Base-by-base conservation (phyloP, 2,113 vertebrate species). In the Clinocottus analis region DNA sequence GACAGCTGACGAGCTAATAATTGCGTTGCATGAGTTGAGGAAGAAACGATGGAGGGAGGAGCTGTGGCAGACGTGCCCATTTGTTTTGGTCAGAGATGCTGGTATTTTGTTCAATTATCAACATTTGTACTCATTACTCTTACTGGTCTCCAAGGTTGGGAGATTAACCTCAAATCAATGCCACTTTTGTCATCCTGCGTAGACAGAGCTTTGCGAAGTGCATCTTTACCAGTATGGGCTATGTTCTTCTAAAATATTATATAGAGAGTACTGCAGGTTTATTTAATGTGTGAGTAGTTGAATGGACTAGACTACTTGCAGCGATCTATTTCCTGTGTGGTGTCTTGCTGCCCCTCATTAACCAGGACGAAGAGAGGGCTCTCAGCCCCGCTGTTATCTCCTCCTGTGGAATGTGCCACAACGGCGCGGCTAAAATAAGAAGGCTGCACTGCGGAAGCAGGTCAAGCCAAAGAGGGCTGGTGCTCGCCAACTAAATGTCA, bases 351-450 rank as follows among this genome's bases (percentile, higher is more conserved):
- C 49, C 61, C 56, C 66, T 23, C 37, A n/a, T 66, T 70, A 69
- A 62, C 55, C 35, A 56, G 81, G 60, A 71, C 8, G 58, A 41
- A 47, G 37, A 78, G 77, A 83, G 72, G 72, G 74, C 85, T 86
- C 65, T 39, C 61, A 41, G 78, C 79, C 66, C 68, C 0, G 77
- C 86, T 82, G 85, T 95, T 95, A 95, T 94, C 94, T 94, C 75
- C 92, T 90, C 85, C 88, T 87, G 77, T 79, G 93, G 93, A 95
- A 94, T 94, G 92, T 94, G 93, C 93, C 90, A 82, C 89, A 93
- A 86, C 91, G 90, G 90, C 91, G 82, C 51, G 85, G 92, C 93
- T 95, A 95, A 94, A 94, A 94, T 93, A 95, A 94, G 94, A 93
- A 79, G 75, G 77, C 88, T 64, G 73, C 87, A 80, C 87, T 65